Conservation (phyloP, 2,888 invertebrate species). For the Conus canariensis region DNA sequence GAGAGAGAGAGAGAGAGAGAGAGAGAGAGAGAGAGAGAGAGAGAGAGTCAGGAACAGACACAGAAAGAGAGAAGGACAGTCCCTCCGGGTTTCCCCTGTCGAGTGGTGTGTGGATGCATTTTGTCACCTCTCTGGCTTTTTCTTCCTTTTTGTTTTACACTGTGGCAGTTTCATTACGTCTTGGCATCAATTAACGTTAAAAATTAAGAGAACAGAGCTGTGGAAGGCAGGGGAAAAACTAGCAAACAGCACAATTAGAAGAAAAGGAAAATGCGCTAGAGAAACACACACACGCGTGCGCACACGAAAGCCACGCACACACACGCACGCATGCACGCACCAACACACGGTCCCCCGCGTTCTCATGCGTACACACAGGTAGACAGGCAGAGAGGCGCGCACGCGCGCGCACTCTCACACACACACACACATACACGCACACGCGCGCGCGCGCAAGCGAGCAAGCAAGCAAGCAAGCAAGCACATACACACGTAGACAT, state of each 20-base stretch:
- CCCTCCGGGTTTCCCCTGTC: background rate
- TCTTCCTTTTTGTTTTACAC: background rate
- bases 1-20: slow-evolving; percentile 4
- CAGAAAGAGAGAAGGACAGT: background rate
- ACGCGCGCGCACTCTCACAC: too few species aligned
- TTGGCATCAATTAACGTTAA: background rate
- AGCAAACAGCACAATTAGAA: too few species aligned
- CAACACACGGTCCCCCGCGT: too few species aligned
- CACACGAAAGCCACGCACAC: too few species aligned
- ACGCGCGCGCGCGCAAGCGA: too few species aligned
- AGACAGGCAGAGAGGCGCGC: too few species aligned
- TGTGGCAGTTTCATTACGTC: slow-evolving; percentile 13
- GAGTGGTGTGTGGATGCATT: background rate
- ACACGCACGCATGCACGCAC: too few species aligned
- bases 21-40: background rate
- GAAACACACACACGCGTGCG: background rate
- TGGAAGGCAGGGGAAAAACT: background rate
- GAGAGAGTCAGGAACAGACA: background rate
- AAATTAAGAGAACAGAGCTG: background rate
- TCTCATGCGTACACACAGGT: too few species aligned
- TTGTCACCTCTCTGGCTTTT: background rate
- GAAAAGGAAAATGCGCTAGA: too few species aligned
- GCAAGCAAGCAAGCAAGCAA: too few species aligned
- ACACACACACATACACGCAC: too few species aligned
- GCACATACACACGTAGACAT: too few species aligned